phyloP scores from a whole-genome alignment of 2,888 invertebrate genomes.

The Physocephala rufipes region DNA sequence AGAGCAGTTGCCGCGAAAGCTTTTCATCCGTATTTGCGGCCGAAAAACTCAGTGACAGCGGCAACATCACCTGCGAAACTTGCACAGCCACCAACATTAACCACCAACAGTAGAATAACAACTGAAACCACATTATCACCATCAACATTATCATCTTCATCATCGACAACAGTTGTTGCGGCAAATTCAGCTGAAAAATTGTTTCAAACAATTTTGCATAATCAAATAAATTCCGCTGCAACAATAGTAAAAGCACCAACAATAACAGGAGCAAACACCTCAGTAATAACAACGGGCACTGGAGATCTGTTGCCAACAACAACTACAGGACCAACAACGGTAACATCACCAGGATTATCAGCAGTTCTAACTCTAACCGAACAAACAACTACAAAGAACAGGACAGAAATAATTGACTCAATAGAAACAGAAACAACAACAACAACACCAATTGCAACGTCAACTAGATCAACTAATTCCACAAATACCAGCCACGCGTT shows the following conservation, averaged over 20 bases:
- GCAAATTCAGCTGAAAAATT: conserved; percentile 54
- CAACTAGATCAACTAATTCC: not conserved
- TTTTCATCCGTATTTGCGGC: conserved; percentile 43
- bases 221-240: conserved; percentile 61
- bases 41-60: conserved; percentile 6
- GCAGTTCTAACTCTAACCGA: conserved; percentile 43
- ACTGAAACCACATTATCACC: conserved; percentile 49
- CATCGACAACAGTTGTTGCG: conserved; percentile 44
- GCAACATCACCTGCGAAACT: conserved; percentile 16
- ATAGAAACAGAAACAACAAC: conserved; percentile 10
- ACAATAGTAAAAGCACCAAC: conserved; percentile 45
- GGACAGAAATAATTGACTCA: conserved; percentile 4
- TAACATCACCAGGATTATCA: conserved; percentile 40
- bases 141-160: conserved; percentile 45
- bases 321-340: conserved; percentile 38
- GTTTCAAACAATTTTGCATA: conserved; percentile 59
- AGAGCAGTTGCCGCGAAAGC: conserved; percentile 44
- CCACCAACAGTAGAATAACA: too few relatives aligned
- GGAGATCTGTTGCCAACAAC: conserved; percentile 48
- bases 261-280: conserved; percentile 39
- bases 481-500: conserved; percentile 29
- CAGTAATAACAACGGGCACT: conserved; percentile 38
- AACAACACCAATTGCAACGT: not conserved
- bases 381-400: conserved; percentile 1
- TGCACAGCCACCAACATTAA: conserved; percentile 44